Evolutionary conservation across 2,797 vertebrate species (phyloP), one percentile per base, ranked within the genome.

Genomic region (Hozukius guyotensis): DNA sequence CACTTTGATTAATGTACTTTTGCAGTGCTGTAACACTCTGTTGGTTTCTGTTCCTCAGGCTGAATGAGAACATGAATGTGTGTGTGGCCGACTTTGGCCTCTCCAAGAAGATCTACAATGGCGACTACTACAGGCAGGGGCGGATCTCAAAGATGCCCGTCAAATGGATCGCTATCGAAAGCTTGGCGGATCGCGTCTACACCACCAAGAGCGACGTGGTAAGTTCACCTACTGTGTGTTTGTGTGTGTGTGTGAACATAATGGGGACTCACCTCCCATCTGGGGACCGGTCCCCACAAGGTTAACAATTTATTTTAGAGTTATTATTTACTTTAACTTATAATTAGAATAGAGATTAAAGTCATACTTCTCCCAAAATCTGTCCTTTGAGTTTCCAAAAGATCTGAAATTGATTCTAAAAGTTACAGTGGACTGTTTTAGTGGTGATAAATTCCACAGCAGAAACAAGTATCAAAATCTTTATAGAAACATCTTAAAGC

Each of bases 91-190:
- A 98, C 90, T 99, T 99, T 0, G 98, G 98, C 57, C 96, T 99
- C 71, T 98, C 97, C 27, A 98, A 98, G 94, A 98, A 98, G 95
- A 97, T 98, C 89, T 97, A 98, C 93, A 97, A 97, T 0, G 97
- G 97, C 0, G 97, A 98, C 85, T 99, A 98, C 89, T 99, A 99
- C 92, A 93, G 97, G 20, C 97, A 99, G 93, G 97, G 97, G 0
- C 95, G 97, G 6, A 98, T 98, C 79, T 97, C 97, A 49, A 98
- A 98, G 90, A 98, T 98, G 97, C 98, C 98, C 0, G 97, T 99
- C 59, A 99, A 99, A 82, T 99, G 98, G 98, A 98, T 98, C 2
- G 98, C 98, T 31, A 98, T 98, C 0, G 98, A 99, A 88, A 98
- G 97, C 80, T 90, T 99, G 88, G 97, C 97, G 0, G 97, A 98